Evolutionary conservation across 1,140 invertebrate species (phyloP).

Genomic region (Drosophila ananassae): DNA sequence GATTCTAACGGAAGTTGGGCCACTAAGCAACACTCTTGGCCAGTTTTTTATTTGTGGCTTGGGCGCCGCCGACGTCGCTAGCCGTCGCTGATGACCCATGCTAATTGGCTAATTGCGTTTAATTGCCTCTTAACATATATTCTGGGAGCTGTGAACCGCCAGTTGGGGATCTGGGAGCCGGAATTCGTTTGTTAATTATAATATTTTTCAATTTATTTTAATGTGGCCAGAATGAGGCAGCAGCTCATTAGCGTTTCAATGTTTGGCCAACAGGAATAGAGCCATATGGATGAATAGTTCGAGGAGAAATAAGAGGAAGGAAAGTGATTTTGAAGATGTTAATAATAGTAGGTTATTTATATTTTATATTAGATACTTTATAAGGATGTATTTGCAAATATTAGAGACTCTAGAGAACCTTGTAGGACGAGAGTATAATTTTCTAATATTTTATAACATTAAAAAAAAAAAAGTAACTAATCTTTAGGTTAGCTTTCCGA

Average conservation of each 20-base stretch:
- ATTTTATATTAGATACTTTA: too few species aligned
- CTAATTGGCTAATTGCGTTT: constrained; percentile 81
- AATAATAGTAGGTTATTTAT: too few species aligned
- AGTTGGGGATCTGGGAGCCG: constrained; percentile 25
- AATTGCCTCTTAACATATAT: constrained; percentile 75
- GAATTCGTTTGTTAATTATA: constrained; percentile 57
- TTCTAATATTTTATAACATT: too few species aligned
- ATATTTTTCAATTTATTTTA: constrained; percentile 57
- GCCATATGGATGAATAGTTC: constrained; percentile 8
- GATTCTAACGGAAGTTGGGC: constrained; percentile 74
- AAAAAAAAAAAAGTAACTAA: too few species aligned
- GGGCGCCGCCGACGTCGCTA: constrained; percentile 3
- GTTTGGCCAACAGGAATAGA: constrained; percentile 15
- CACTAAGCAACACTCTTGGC: constrained; percentile 35
- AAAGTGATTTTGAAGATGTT: constrained; percentile 21
- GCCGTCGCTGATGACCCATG: constrained; percentile 65
- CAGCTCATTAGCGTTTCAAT: constrained; percentile 48
- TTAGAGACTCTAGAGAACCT: too few species aligned
- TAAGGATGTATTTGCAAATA: too few species aligned
- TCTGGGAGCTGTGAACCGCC: constrained; percentile 13
- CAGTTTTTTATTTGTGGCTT: constrained; percentile 32
- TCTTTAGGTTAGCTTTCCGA: too few species aligned
- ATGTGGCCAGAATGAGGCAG: constrained; percentile 32
- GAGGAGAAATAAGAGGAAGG: constrained; percentile 10
- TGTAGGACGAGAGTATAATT: too few species aligned